These are phyloP conservation scores for Oscheius onirici DNA, from an alignment of 2,888 invertebrate genomes.

Conservation along the genomic window DNA sequence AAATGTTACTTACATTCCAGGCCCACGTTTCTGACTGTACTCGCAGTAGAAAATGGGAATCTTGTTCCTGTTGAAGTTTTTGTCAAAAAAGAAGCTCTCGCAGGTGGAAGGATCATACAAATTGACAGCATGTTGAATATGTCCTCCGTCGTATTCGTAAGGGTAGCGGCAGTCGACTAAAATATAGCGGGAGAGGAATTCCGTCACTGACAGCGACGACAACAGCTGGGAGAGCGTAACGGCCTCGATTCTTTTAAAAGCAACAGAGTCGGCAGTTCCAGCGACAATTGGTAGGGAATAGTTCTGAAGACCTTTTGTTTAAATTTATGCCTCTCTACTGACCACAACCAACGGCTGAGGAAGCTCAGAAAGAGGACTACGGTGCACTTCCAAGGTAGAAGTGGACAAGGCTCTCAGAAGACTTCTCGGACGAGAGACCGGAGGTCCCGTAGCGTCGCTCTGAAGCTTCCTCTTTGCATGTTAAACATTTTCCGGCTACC, in stretches of 20 bases:
- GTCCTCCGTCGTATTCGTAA: slow-evolving; percentile 52
- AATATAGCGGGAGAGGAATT: slow-evolving; percentile 36
- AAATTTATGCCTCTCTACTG: neutral
- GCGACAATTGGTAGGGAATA: slow-evolving; percentile 36
- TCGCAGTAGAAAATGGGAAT: slow-evolving; percentile 78
- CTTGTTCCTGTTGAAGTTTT: neutral
- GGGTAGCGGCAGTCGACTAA: slow-evolving; percentile 53
- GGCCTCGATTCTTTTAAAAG: slow-evolving; percentile 40
- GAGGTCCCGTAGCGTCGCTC: neutral
- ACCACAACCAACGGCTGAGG: slow-evolving; percentile 21
- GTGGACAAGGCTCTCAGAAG: slow-evolving; percentile 22
- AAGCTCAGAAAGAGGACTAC: neutral
- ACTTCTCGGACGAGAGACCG: neutral
- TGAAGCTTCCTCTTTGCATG: neutral
- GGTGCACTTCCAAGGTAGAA: slow-evolving; percentile 17
- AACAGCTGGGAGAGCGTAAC: slow-evolving; percentile 34
- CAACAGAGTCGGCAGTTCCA: slow-evolving; percentile 22
- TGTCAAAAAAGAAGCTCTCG: slow-evolving; percentile 34
- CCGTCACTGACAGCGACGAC: neutral
- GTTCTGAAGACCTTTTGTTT: neutral
- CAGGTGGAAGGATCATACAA: slow-evolving; percentile 36
- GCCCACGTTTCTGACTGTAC: slow-evolving; percentile 94
- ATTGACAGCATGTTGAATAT: slow-evolving; percentile 45
- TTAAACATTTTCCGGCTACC: neutral
- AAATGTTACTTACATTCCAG: slow-evolving; percentile 84